Conservation (phyloP, 2,113 vertebrate genomes). For the Toxostoma redivivum region DNA sequence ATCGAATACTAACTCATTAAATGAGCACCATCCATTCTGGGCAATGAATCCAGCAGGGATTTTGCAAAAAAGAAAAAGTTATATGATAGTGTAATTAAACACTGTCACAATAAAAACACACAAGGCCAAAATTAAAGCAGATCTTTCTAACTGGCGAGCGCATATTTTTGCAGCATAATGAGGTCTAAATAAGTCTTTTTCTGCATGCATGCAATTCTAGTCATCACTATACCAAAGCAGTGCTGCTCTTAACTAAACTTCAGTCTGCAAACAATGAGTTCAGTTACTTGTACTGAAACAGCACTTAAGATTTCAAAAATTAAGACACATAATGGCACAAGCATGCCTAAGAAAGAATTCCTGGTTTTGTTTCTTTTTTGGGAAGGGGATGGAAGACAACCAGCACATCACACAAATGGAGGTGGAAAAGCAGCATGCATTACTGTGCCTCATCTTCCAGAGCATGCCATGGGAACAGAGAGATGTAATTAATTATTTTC, state of each 20-base stretch:
- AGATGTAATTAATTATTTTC: background rate
- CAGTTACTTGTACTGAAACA: background rate
- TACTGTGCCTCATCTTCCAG: background rate
- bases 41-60: background rate
- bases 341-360: background rate
- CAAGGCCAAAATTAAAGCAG: background rate
- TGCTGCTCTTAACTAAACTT: background rate
- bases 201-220: background rate
- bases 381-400: rapidly evolving
- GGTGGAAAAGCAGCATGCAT: background rate
- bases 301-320: background rate
- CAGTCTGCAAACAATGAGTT: background rate
- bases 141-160: background rate
- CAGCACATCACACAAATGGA: background rate
- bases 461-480: background rate
- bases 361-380: background rate
- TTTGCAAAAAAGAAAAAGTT: background rate
- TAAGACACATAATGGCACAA: background rate
- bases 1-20: background rate
- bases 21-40: background rate
- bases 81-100: background rate
- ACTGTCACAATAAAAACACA: background rate
- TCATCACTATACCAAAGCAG: background rate
- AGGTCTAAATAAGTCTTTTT: background rate
- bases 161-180: background rate